Evolutionary conservation across 2,888 invertebrate genomes (phyloP), one percentile per base, ranked within the genome.

Genomic region (Drosophila setosimentum): DNA sequence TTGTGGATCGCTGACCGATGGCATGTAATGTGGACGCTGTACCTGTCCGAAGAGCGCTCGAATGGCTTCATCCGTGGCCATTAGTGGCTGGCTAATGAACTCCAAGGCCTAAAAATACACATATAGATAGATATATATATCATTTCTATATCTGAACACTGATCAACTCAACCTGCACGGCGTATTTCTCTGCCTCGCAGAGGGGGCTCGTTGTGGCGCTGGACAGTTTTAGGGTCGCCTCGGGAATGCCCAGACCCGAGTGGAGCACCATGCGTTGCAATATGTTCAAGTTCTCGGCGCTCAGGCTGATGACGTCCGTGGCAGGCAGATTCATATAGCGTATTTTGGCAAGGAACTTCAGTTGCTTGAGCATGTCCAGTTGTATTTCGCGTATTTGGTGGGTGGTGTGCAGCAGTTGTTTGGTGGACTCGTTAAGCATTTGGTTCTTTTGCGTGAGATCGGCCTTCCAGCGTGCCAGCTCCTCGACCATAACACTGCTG

Each of bases 401-500:
- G 0, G 89, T 89, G 18, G 92, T 82, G 53, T 93, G 91, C 6
- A 93, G 53, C 51, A 93, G 73, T 54, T 89, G 85, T 62, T 92
- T 92, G 3, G 92, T 93, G 0, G 93, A 92, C 63, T 93, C 91
- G 18, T 87, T 91, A 0, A 93, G 87, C 80, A 92, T 76, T 80
- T 91, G 87, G 74, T 93, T 93, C 62, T 93, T 93, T 79, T 96
- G 96, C 21, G 95, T 95, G 30, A 98, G 94, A 63, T 96, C 95
- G 55, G 96, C 96, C 92, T 98, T 98, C 95, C 97, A 97, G 82
- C 96, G 95, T 0, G 98, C 98, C 78, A 98, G 93, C 93, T 98
- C 98, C 93, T 98, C 98, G 2, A 98, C 96, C 96, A 98, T 97
- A 67, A 98, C 95, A 92, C 98, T 98, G 94, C 97, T 97, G 30